Conservation (phyloP, 1,140 invertebrate species). For the Ostrea edulis region DNA sequence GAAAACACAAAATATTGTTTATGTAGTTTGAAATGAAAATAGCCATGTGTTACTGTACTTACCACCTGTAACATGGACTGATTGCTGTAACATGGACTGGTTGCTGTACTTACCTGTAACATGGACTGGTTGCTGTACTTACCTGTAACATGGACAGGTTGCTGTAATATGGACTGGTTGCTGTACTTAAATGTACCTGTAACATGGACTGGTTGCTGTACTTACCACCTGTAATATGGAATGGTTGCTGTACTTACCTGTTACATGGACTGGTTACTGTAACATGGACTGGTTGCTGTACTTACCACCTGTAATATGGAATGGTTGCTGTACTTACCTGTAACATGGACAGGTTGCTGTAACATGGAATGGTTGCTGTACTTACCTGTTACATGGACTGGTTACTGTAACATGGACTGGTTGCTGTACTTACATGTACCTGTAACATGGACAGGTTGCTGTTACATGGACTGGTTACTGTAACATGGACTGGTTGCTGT, state of each 20-base stretch:
- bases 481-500: background rate
- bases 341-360: constrained; percentile 62
- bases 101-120: background rate
- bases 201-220: background rate
- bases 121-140: background rate
- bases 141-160: constrained; percentile 81
- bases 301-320: constrained; percentile 76
- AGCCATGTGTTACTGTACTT: background rate
- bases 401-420: constrained; percentile 36
- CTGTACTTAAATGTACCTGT: background rate
- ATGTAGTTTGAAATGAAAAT: too few species aligned
- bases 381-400: too few species aligned
- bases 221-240: background rate
- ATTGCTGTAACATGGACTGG: constrained; percentile 32
- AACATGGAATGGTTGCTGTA: constrained; percentile 63
- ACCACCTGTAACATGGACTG: too few species aligned
- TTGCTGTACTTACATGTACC: constrained; percentile 62
- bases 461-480: background rate
- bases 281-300: background rate
- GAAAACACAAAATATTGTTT: too few species aligned
- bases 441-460: constrained; percentile 81
- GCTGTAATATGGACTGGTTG: constrained; percentile 47
- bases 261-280: background rate
- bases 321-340: background rate
- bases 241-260: background rate